phyloP scores from a whole-genome alignment of 1,140 invertebrate species.

The Neuroterus valhalla region DNA sequence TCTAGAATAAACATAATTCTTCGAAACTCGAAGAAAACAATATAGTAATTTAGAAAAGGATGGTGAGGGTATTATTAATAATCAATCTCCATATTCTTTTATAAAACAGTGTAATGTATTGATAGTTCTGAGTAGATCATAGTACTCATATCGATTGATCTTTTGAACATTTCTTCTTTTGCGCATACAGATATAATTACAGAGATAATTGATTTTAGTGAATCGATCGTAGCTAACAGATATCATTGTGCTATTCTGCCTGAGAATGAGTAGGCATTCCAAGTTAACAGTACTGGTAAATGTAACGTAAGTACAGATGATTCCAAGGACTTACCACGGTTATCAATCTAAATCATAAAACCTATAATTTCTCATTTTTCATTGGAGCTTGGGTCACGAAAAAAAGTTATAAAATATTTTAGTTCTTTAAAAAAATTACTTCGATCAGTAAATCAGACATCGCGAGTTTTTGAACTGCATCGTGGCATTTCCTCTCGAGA shows the following conservation, averaged over 20 bases:
- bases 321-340: no score
- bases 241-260: slow-evolving; percentile 6
- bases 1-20: background rate
- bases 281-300: background rate
- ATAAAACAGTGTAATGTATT: slow-evolving; percentile 70
- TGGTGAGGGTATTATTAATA: slow-evolving; percentile 6
- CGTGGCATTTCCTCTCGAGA: slow-evolving; percentile 3
- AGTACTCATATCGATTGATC: slow-evolving; percentile 62
- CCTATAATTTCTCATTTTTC: no score
- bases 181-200: slow-evolving; percentile 30
- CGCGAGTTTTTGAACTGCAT: background rate
- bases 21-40: background rate
- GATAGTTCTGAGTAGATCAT: slow-evolving; percentile 69
- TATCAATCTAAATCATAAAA: no score
- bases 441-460: background rate
- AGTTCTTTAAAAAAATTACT: background rate
- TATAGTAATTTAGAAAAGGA: background rate
- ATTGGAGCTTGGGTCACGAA: no score
- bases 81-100: slow-evolving; percentile 61
- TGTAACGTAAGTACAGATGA: background rate
- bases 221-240: slow-evolving; percentile 45
- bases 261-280: background rate
- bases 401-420: no score
- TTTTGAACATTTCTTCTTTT: slow-evolving; percentile 53
- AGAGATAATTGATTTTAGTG: slow-evolving; percentile 29